Base-by-base conservation (phyloP, 1,140 invertebrate species). In the Colletes gigas region DNA sequence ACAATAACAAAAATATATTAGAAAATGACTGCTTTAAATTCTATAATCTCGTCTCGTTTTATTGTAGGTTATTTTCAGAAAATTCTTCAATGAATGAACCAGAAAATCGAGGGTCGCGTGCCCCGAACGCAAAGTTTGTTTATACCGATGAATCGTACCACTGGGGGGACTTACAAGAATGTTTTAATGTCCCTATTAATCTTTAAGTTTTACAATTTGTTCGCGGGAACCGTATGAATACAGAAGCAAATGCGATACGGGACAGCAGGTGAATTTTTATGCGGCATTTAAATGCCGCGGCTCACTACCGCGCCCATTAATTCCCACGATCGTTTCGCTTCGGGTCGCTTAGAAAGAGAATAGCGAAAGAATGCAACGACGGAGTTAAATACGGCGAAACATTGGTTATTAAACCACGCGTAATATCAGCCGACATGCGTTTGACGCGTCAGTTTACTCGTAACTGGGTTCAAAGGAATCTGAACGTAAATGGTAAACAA, bases 281-380 rank as follows among this genome's bases (percentile, higher is more conserved):
- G 76, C 76, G 14, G 55, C 67, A 78, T 78, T 78, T 78, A 78
- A 78, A 78, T 71, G 57, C 47, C 76, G 67, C 17, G 76, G 67
- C 67, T 78, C 67, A 62, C 67, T 78, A 60, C 76, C 47, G 62
- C n/a, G 30, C 30, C 67, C 76, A 78, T 82, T 82, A 79, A 82
- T 82, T 78, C 52, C 52, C 50, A 50, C 68, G 81, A 75, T 66
- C 78, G 70, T 74, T 80, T 55, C 69, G 55, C 59, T 50, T 50
- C 77, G 17, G 47, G 44, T 30, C 14, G 4, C 6, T 19, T 4
- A 72, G 50, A 72, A 78, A 17, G 57, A 14, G 7, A 14, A 14
- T 14, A 14, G 59, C 17, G 54, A 76, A 73, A 55, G 54, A 50
- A 73, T 14, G 50, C 67, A 15, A 63, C 39, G 59, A 15, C 60